Evolutionary conservation across 2,888 invertebrate genomes (phyloP).

Genomic region (Alentia gelatinosa): DNA sequence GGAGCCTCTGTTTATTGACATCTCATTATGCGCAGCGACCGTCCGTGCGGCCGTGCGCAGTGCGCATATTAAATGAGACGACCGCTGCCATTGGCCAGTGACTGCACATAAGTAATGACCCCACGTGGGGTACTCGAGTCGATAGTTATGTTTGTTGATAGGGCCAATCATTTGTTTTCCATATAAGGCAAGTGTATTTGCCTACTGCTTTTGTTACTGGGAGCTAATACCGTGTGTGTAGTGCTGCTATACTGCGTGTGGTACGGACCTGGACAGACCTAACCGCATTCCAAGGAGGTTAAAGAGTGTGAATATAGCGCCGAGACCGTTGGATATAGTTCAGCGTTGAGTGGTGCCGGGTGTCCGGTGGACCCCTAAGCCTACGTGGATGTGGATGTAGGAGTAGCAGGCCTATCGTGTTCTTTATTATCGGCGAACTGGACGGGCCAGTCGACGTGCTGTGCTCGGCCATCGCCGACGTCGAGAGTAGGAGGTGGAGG

Average conservation of each 20-base stretch:
- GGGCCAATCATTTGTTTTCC: constrained; percentile 78
- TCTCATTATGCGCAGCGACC: constrained; percentile 3
- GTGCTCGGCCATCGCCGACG: constrained; percentile 6
- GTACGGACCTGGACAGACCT: background rate
- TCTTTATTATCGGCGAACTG: constrained; percentile 21
- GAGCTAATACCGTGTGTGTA: constrained; percentile 59
- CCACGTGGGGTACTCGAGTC: constrained; percentile 75
- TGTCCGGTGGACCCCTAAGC: constrained; percentile 7
- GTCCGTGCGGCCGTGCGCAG: constrained; percentile 4
- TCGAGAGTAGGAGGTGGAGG: background rate
- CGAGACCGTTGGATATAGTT: background rate
- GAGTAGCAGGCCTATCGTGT: background rate
- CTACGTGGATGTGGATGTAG: constrained; percentile 3
- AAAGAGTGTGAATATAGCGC: background rate
- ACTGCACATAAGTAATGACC: constrained; percentile 59
- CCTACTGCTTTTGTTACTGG: constrained; percentile 74
- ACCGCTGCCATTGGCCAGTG: constrained; percentile 48
- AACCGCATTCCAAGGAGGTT: constrained; percentile 11
- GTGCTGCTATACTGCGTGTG: constrained; percentile 2
- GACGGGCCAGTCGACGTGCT: background rate
- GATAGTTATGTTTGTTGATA: constrained; percentile 73
- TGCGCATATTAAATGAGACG: background rate
- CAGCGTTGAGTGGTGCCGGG: background rate
- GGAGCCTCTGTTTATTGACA: constrained; percentile 58
- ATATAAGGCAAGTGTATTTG: constrained; percentile 76